phyloP scores from a whole-genome alignment of 2,888 invertebrate species.

The Euspilapteryx auroguttella region DNA sequence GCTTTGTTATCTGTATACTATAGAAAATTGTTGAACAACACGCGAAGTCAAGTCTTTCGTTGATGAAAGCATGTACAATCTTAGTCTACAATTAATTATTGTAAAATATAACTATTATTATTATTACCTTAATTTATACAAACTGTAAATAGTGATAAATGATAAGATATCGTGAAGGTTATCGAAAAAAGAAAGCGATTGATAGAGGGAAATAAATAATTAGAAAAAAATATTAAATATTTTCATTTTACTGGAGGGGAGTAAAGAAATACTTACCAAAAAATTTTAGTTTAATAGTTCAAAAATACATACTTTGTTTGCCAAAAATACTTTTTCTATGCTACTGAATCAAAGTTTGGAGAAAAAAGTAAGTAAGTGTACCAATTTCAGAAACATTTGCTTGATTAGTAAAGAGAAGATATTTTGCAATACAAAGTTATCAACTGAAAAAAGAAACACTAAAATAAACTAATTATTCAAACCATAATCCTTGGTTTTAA shows the following conservation, averaged over 20 bases:
- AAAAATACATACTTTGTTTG: no score
- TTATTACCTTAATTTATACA: constrained; percentile 46
- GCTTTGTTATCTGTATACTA: constrained; percentile 11
- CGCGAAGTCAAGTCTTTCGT: constrained; percentile 42
- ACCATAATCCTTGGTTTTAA: no score
- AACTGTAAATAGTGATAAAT: constrained; percentile 55
- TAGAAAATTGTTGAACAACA: background rate
- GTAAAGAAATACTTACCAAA: background rate
- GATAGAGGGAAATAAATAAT: constrained; percentile 55
- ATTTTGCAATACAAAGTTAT: no score
- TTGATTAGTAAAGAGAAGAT: no score
- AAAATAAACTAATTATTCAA: no score
- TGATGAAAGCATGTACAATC: constrained; percentile 49
- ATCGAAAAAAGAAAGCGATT: constrained; percentile 49
- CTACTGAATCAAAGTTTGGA: no score
- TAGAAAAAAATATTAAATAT: constrained; percentile 14
- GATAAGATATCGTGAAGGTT: constrained; percentile 49
- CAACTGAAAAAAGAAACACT: no score
- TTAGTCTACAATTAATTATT: constrained; percentile 31
- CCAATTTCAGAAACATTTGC: no score
- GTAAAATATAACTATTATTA: constrained; percentile 47
- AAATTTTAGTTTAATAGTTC: no score
- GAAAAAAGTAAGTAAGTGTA: no score
- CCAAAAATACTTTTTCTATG: no score
- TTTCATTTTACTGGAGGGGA: no score